Conservation (phyloP, 2,113 vertebrate genomes). For the Chionis minor region DNA sequence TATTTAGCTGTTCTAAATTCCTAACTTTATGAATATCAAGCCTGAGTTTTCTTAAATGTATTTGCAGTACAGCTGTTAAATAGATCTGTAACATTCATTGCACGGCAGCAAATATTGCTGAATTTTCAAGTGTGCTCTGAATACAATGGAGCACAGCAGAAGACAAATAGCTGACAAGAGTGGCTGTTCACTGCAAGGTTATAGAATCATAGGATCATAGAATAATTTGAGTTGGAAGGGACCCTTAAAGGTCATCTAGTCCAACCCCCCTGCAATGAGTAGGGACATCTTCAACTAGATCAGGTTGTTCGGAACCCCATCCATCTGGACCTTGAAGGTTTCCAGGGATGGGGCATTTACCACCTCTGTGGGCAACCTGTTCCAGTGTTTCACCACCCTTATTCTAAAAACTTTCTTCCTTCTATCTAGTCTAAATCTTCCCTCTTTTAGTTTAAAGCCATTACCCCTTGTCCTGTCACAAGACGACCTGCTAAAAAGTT, state of each 20-base stretch:
- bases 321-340: neutral
- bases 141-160: neutral
- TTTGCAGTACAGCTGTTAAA: neutral
- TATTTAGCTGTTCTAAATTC: neutral
- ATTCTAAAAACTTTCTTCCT: neutral
- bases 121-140: neutral
- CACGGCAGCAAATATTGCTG: neutral
- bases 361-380: neutral
- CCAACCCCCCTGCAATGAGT: neutral
- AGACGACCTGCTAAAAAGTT: neutral
- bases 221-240: neutral
- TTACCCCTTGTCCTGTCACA: neutral
- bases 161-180: neutral
- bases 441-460: neutral
- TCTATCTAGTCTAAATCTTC: neutral
- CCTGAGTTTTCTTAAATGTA: neutral
- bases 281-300: neutral
- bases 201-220: neutral
- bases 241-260: neutral
- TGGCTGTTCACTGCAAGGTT: neutral
- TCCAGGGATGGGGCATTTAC: neutral
- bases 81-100: neutral
- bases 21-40: neutral
- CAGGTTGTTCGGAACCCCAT: neutral
- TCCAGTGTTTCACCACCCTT: neutral